Base-by-base conservation (phyloP, 2,113 vertebrate species). In the Paraplagusia blochii region DNA sequence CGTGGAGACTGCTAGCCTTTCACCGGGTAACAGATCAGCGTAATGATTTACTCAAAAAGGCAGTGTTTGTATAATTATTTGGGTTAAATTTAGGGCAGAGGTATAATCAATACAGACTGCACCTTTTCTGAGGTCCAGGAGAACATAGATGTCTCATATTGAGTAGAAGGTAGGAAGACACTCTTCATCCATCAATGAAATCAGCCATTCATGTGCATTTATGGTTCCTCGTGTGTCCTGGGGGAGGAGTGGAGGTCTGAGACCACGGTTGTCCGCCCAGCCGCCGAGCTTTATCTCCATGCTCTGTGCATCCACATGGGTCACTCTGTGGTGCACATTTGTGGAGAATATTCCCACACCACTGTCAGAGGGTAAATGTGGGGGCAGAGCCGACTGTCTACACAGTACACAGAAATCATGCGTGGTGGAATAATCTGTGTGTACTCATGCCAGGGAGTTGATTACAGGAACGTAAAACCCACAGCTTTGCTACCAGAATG, bases 381-480 rank as follows among this genome's bases (percentile, higher is more conserved):
- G 11, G 58, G 58, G 19, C 56, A 58, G 55, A 55, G 44, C 58
- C 53, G 63, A 44, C 40, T 50, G 43, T 58, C 49, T 12, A 43
- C 66, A 72, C 48, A 71, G 13, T 43, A 33, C 63, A 13, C 72
- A 40, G 59, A 47, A 51, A 69, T 72, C 66, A 65, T 55, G 56
- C 52, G 51, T 55, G 45, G 57, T 53, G 68, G 44, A 51, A 62
- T 76, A 62, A 70, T 71, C 46, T 63, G 44, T 46, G 55, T 66
- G 66, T 66, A 36, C 45, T 59, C 47, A 11, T 74, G 76, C 85
- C 82, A 86, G 65, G 11, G 35, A 82, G 56, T 79, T 85, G 81
- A 85, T 86, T 84, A 76, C 73, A 77, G 59, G 68, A 64, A 58
- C 80, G 72, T 83, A 68, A 85, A 81, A 77, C 56, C 72, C 17